These are phyloP conservation scores for Emydura subglobosa DNA, from an alignment of 2,113 vertebrate species.

Conservation along the genomic window DNA sequence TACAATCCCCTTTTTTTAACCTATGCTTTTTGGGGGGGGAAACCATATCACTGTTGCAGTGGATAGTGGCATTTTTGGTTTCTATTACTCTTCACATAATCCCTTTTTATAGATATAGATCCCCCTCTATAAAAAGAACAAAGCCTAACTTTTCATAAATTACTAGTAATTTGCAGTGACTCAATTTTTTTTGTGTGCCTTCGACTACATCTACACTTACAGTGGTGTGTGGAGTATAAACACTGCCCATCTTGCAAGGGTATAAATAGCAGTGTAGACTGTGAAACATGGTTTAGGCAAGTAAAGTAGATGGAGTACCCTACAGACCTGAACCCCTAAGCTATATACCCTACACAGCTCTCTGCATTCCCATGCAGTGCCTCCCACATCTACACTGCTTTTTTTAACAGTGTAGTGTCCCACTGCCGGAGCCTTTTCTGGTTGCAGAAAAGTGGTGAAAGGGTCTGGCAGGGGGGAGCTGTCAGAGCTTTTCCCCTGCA, in stretches of 20 bases:
- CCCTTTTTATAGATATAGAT: background rate
- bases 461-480: background rate
- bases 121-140: background rate
- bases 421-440: background rate
- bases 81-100: background rate
- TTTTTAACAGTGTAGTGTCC: background rate
- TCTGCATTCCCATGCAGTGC: background rate
- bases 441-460: background rate
- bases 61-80: background rate
- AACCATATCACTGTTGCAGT: background rate
- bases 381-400: background rate
- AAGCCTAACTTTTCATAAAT: background rate
- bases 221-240: background rate
- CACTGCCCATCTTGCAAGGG: background rate
- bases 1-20: background rate
- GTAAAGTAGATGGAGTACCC: background rate
- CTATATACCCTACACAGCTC: no score
- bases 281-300: background rate
- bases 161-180: background rate
- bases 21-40: background rate
- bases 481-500: background rate
- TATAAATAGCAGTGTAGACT: background rate
- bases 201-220: background rate
- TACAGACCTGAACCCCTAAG: background rate
- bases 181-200: background rate